Conservation (phyloP, 2,888 invertebrate genomes). For the Ormyrus thymus region DNA sequence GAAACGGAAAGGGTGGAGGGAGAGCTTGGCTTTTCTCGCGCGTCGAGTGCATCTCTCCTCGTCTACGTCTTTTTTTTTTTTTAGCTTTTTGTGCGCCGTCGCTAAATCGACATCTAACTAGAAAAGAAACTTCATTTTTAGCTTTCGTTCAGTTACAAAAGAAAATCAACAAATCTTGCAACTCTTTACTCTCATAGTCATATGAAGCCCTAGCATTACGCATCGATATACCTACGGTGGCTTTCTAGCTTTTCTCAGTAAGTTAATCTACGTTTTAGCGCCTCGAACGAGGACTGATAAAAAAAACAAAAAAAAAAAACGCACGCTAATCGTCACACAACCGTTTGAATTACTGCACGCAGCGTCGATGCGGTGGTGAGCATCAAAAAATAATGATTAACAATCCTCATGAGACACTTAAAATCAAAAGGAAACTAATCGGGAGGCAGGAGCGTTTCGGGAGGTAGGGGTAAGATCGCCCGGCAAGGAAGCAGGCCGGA, state of each 20-base stretch:
- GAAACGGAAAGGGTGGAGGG: not conserved
- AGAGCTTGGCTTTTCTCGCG: conserved; percentile 7
- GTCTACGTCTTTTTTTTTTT: conserved; percentile 2
- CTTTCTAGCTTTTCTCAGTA: conserved; percentile 7
- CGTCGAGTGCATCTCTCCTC: conserved; percentile 38
- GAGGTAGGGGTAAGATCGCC: not conserved
- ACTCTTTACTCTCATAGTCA: not conserved
- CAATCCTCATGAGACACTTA: not conserved
- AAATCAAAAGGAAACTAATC: conserved; percentile 6
- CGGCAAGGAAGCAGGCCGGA: too few species aligned
- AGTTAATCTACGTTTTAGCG: conserved; percentile 32
- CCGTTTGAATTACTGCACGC: conserved; percentile 25
- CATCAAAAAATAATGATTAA: conserved; percentile 25
- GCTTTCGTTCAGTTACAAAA: conserved; percentile 1
- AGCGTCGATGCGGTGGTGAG: conserved; percentile 7
- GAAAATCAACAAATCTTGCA: too few species aligned
- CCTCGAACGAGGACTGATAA: conserved; percentile 7
- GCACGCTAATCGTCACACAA: conserved; percentile 29
- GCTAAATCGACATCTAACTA: conserved; percentile 53
- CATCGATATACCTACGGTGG: conserved; percentile 16
- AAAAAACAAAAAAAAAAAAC: conserved; percentile 19
- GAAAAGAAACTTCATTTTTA: conserved; percentile 53
- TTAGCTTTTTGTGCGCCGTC: conserved; percentile 36
- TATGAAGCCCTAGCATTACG: conserved; percentile 24
- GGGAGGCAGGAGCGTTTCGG: not conserved